Evolutionary conservation across 2,888 invertebrate genomes (phyloP).

Genomic region (Philereme transversata): DNA sequence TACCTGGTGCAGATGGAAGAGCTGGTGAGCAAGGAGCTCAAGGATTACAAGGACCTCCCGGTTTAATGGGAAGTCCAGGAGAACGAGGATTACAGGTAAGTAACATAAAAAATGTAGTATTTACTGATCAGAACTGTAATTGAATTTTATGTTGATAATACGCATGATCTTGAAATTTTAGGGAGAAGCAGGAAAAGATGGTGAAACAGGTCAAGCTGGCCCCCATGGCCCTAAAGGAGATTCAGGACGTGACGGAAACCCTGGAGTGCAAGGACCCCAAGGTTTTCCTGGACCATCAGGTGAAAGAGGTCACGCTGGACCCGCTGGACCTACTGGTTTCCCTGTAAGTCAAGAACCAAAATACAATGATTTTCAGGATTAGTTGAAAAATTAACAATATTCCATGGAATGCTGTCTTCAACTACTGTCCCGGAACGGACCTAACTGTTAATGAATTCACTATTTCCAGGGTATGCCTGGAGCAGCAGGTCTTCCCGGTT

Average conservation of each 20-base stretch:
- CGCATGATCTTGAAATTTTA: slow-evolving; percentile 26
- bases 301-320: slow-evolving; percentile 84
- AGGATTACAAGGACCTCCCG: slow-evolving; percentile 91
- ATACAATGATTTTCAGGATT: not conserved
- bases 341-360: slow-evolving; percentile 78
- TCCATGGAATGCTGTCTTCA: not conserved
- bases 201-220: slow-evolving; percentile 90
- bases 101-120: slow-evolving; percentile 48
- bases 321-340: slow-evolving; percentile 91
- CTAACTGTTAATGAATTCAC: slow-evolving; percentile 1
- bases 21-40: slow-evolving; percentile 92
- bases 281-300: slow-evolving; percentile 89
- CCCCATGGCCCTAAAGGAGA: slow-evolving; percentile 91
- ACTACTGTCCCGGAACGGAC: too few species aligned
- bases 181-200: slow-evolving; percentile 93
- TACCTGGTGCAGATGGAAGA: slow-evolving; percentile 93
- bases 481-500: slow-evolving; percentile 87
- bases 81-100: slow-evolving; percentile 89
- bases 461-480: slow-evolving; percentile 88
- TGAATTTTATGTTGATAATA: not conserved
- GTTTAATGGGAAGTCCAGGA: slow-evolving; percentile 90
- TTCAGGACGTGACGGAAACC: slow-evolving; percentile 90
- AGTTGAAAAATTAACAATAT: too few species aligned
- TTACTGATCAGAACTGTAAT: not conserved
- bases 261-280: slow-evolving; percentile 89